Evolutionary conservation across 2,888 invertebrate genomes (phyloP).

Genomic region (Strigamia crassipes): DNA sequence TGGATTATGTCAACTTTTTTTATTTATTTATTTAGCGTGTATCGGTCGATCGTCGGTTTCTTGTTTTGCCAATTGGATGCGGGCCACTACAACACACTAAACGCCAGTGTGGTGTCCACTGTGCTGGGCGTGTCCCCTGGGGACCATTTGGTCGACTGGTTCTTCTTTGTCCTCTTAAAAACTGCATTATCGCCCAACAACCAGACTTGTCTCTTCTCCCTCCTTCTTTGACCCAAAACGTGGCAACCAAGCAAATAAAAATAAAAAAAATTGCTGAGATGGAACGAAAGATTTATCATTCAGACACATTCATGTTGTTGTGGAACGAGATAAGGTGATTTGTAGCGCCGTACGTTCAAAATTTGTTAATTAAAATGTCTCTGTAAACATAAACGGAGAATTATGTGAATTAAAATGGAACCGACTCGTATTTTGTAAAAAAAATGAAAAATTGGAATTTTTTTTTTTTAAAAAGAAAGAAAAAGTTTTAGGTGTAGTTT

Average conservation of each 20-base stretch:
- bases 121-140: background rate
- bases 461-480: background rate
- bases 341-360: background rate
- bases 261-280: background rate
- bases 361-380: background rate
- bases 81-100: conserved; percentile 31
- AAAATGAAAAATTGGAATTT: background rate
- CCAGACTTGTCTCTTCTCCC: background rate
- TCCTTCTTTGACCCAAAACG: background rate
- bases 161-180: background rate
- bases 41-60: background rate
- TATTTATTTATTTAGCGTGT: background rate
- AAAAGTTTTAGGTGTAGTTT: background rate
- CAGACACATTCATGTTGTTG: background rate
- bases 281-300: background rate
- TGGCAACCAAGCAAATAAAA: background rate
- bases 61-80: conserved; percentile 34
- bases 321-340: background rate
- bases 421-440: background rate
- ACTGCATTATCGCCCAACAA: background rate
- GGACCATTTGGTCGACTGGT: background rate
- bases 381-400: background rate
- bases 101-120: conserved; percentile 11
- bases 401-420: background rate
- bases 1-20: conserved; percentile 28